Conservation (phyloP, 2,888 invertebrate genomes). For the Hetaerina titia region DNA sequence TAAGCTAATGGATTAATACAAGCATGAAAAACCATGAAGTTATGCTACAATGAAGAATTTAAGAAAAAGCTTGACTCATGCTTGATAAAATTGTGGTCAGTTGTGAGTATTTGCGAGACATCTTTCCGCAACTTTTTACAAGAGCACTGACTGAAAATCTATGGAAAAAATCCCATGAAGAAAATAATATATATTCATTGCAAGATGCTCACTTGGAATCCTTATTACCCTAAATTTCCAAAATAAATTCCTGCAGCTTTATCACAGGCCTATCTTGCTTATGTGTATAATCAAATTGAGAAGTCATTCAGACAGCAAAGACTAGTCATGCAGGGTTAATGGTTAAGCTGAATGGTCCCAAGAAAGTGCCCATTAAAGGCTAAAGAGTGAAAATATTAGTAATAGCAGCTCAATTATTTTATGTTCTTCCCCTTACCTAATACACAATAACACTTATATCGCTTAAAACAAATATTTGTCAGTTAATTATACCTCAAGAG, state of each 20-base stretch:
- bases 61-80: constrained; percentile 15
- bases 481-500: too few relatives aligned
- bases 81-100: constrained; percentile 39
- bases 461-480: too few relatives aligned
- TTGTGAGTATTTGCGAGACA: background rate
- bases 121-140: background rate
- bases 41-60: background rate
- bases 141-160: background rate
- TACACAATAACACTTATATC: too few relatives aligned
- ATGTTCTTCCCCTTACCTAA: too few relatives aligned
- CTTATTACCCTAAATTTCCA: background rate
- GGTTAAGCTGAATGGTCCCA: background rate
- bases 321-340: background rate
- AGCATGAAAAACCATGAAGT: constrained; percentile 48
- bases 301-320: constrained; percentile 31
- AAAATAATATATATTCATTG: background rate
- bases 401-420: background rate
- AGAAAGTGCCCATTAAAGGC: background rate
- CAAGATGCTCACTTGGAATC: background rate
- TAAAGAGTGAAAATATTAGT: background rate
- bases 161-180: background rate
- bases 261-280: background rate
- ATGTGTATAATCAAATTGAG: constrained; percentile 30
- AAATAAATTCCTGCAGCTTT: constrained; percentile 2
- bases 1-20: background rate